Evolutionary conservation across 2,113 vertebrate genomes (phyloP).

Genomic region (Coracopsis vasa): DNA sequence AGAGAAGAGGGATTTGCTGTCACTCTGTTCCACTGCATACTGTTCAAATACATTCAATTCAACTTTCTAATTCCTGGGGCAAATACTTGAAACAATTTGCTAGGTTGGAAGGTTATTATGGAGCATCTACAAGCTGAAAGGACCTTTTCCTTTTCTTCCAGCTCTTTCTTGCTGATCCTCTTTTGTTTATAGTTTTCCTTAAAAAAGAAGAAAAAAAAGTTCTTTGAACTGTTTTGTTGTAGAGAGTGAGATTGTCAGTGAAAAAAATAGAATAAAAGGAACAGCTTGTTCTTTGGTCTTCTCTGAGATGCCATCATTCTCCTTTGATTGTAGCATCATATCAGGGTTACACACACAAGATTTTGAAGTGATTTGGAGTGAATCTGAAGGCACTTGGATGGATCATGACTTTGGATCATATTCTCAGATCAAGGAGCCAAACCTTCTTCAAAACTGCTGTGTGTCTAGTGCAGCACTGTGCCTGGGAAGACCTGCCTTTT

Average conservation of each 20-base stretch:
- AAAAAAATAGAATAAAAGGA: not conserved
- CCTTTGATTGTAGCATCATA: not conserved
- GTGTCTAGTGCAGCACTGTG: not conserved
- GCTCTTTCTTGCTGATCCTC: constrained; percentile 13
- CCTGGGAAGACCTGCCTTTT: not conserved
- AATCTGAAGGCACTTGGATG: not conserved
- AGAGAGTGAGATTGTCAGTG: constrained; percentile 56
- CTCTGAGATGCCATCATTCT: not conserved
- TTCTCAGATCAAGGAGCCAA: not conserved
- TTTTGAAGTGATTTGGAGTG: not conserved
- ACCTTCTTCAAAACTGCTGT: not conserved
- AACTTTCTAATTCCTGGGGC: constrained; percentile 45
- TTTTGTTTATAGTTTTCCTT: constrained; percentile 28
- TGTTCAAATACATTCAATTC: constrained; percentile 47
- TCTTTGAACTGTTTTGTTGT: constrained; percentile 13
- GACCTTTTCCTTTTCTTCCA: not conserved
- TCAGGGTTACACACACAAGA: not conserved
- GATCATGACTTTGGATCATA: not conserved
- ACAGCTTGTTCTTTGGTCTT: constrained; percentile 33
- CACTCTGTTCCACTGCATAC: constrained; percentile 4
- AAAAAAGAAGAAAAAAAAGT: constrained; percentile 22
- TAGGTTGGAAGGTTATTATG: constrained; percentile 35
- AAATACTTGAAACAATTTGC: constrained; percentile 36
- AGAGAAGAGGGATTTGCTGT: constrained; percentile 12
- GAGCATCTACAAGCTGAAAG: constrained; percentile 54